Evolutionary conservation across 2,888 invertebrate species (phyloP), one percentile per base, ranked within the genome.

Genomic region (Macaria liturata): DNA sequence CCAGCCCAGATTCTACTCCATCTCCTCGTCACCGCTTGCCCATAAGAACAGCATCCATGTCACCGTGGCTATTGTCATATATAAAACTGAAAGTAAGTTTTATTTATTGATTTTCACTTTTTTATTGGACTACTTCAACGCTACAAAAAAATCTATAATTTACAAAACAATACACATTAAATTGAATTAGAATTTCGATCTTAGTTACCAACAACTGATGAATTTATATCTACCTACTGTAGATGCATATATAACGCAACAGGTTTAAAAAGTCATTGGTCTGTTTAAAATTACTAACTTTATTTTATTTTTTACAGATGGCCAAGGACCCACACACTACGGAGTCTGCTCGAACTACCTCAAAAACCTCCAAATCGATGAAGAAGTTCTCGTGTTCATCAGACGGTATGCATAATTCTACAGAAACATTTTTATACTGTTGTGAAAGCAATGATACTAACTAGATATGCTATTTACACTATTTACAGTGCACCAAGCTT

Each of bases 321-420:
- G 96, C 4, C 90, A 93, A 62, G 97, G 97, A 4, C 95, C 96
- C 3, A 83, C 94, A 34, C 98, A 98, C 81, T 97, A 95, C 74
- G 98, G 98, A 8, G 98, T 98, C 3, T 98, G 98, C 80, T 98
- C 98, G 43, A 97, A 96, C 79, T 98, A 97, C 85, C 90, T 98
- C 63, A 94, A 96, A 76, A 94, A 94, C 58, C 82, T 95, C 47
- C 89, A 93, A 34, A 91, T 94, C 3, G 94, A 94, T 1, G 95
- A 96, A 61, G 93, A 95, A 61, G 85, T 97, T 0, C 93, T 93
- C 68, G 91, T 96, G 67, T 98, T 97, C 80, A 95, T 97, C 49
- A 93, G 97, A 87, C 95, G 95, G 97, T 96, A 92, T 80, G 82
- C 46, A 45, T 46, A n/a, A 37, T 45, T 43, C n/a, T 42, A 8